phyloP scores from a whole-genome alignment of 2,888 invertebrate species.

The Imbricaverruca yamaguchii region DNA sequence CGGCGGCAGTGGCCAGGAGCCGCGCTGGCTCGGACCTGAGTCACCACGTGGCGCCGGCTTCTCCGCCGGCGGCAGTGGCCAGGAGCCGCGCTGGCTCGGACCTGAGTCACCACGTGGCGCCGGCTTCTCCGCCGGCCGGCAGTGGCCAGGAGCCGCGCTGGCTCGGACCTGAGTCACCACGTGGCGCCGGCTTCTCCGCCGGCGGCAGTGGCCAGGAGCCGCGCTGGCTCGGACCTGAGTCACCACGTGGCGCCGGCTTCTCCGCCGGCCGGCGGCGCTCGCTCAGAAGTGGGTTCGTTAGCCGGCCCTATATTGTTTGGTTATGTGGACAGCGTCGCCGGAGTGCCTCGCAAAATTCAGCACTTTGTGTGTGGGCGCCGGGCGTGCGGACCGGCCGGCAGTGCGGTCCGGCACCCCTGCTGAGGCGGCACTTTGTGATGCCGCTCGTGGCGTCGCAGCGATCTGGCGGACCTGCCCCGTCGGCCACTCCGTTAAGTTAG shows the following conservation, averaged over 20 bases:
- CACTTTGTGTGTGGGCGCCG: background rate
- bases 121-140: no score
- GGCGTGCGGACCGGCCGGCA: background rate
- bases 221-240: background rate
- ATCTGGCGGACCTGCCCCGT: background rate
- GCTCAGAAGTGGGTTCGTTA: background rate
- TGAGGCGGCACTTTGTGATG: background rate
- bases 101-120: no score
- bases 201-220: no score
- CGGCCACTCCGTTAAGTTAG: background rate
- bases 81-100: no score
- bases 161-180: no score
- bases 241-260: background rate
- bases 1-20: no score
- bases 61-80: no score
- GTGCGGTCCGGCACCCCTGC: background rate
- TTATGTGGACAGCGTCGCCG: background rate
- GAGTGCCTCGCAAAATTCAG: background rate
- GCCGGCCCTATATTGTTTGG: background rate
- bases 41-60: no score
- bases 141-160: no score
- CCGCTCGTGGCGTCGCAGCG: background rate
- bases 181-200: no score
- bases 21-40: no score
- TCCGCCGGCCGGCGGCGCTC: background rate